Base-by-base conservation (phyloP, 2,113 vertebrate species). In the Apistogramma diplotaenia region DNA sequence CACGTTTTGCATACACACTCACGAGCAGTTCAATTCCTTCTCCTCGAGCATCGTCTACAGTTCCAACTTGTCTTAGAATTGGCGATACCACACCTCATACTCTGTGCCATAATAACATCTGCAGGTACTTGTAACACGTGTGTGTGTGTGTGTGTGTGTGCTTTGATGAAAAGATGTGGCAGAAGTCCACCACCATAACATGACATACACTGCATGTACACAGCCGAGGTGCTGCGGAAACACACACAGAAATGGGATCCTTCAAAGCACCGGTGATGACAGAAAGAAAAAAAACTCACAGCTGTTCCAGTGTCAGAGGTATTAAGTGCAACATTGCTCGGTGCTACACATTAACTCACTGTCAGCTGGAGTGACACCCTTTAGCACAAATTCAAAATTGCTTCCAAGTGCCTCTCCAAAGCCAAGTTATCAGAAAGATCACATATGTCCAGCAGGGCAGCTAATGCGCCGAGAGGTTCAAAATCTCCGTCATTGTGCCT, bases 111-210 rank as follows among this genome's bases (percentile, higher is more conserved):
- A 5, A 3, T 62, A 79, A 79, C 83, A 51, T 53, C 75, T 62
- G 46, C 53, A n/a, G 53, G 49, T 46, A 61, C 79, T 73, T 82
- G 79, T 27, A 81, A 70, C 25, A 53, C 71, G 77, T 87, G 86
- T 89, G 89, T 15, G 61, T 89, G 87, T n/a, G n/a, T n/a, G 56
- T 74, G 77, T 87, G 86, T 89, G 89, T 15, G 61, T 89, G 87
- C 86, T 87, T 89, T 57, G 55, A 87, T 76, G 76, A 75, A 57
- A 71, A 49, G 31, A 71, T 37, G 16, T 60, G 87, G 71, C 81
- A 11, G 35, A 8, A 25, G 67, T 87, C 75, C 83, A 21, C 73
- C 46, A 3, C 74, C 46, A n/a, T n/a, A n/a, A 83, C 49, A 10
- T 72, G 59, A 84, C 15, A 9, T 37, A 21, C 6, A 55, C 67